Base-by-base conservation (phyloP, 23 tunicate species). In the Phallusia fumigata region DNA sequence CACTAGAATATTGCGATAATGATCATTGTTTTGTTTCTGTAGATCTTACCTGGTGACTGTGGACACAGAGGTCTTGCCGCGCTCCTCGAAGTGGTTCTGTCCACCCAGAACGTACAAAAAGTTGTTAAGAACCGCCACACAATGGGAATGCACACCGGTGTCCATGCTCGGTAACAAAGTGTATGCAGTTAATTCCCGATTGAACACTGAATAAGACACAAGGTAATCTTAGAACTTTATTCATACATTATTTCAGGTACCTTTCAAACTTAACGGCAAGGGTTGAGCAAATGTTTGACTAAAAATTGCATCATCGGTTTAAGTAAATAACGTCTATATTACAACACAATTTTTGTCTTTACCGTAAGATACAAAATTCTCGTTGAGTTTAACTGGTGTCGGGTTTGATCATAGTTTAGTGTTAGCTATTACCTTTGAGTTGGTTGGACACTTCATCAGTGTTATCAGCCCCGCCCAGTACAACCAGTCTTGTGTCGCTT, bases 401-500 rank as follows among this genome's bases (percentile, higher is more conserved):
- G n/a, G n/a, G n/a, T n/a, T n/a, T n/a, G n/a, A n/a, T n/a, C n/a
- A n/a, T 40, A 40, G 8, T 40, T 40, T 40, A 10, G 10, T 40
- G 47, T 40, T 10, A 40, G 10, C 47, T 40, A 33, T 10, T 74
- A 95, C 99, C 99, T 91, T 96, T 96, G 22, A 96, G 80, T 65
- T 96, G 99, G 52, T 96, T 96, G 77, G 99, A 96, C 0, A 96
- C 99, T 85, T 96, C 99, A 74, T 96, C 99, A 22, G 99, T 91
- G 49, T 96, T 96, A 78, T 96, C 99, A 18, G 99, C 99, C 53
- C 99, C 99, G 49, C 99, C 99, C 49, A 96, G 85, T 0, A 96
- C 99, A 19, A 96, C 94, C 45, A 96, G 80, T 73, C 99, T 74
- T 19, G 83, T 87, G 79, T 96, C 99, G 77, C 85, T 96, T 5